A percentile compares a stretch with the other conserved stretches of the same genome.
These are phyloP conservation scores for Paraescarpia echinospica DNA, from an alignment of 1,140 invertebrate species.

Conservation along the genomic window DNA sequence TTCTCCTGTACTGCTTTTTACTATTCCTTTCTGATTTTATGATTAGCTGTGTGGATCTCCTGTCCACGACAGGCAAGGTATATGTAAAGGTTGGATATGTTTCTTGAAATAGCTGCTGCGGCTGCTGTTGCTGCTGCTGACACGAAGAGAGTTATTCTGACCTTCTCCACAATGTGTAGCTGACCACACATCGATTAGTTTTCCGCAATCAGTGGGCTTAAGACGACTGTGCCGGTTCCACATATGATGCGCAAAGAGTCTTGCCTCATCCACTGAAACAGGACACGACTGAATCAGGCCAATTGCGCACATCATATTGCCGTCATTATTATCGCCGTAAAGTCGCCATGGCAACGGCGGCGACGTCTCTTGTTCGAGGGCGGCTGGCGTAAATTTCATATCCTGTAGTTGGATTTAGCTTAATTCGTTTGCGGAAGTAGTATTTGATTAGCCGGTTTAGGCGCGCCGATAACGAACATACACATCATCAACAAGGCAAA, in stretches of 20 bases:
- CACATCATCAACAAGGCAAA: background rate
- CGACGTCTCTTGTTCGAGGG: background rate
- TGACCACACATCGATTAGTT: background rate
- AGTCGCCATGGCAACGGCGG: background rate
- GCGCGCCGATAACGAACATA: background rate
- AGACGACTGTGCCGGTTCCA: background rate
- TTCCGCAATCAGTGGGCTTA: background rate
- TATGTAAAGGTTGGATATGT: background rate
- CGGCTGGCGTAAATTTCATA: background rate
- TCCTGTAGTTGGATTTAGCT: background rate
- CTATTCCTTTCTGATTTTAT: no score
- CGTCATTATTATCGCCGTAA: background rate
- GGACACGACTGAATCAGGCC: background rate
- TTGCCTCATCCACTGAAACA: background rate
- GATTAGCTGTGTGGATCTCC: background rate
- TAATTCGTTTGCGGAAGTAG: constrained; percentile 1
- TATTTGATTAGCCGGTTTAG: background rate
- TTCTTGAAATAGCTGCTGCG: background rate
- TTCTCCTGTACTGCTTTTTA: no score
- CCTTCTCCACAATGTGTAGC: background rate
- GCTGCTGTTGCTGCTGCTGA: no score
- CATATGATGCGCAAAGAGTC: background rate
- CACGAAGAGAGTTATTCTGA: background rate
- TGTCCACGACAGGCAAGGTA: background rate
- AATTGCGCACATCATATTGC: background rate